Evolutionary conservation across 92 coral and sea anemone species (phyloP), one percentile per base, ranked within the genome.

Genomic region (Chrysogorgia sp.): DNA sequence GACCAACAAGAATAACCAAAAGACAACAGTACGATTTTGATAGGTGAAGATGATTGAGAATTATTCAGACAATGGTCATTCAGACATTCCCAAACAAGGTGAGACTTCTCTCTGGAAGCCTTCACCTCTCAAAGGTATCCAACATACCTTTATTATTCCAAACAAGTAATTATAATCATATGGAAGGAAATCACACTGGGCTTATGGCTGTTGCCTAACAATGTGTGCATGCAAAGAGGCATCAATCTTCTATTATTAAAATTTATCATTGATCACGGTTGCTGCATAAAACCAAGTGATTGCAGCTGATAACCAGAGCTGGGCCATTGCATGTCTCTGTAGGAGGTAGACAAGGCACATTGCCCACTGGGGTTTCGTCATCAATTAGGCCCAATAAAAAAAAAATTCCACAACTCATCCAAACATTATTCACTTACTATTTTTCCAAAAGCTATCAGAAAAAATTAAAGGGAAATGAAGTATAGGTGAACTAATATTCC

Each of bases 281-380:
- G 52, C 65, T 31, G 65, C 79, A 53, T 72, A 72, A 59, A 45
- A 55, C 48, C 49, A 72, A 72, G 43, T 72, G 65, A 52, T 72
- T 56, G 28, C 79, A 72, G 47, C 79, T 53, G 79, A 72, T 72
- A 72, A 72, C 79, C 53, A 72, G 43, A 45, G 40, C 58, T 41
- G 58, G 75, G 28, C n/a, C 63, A 9, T 58, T 71, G 63, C 63
- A 50, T 33, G 32, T 34, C 79, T 35, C 79, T 26, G 65, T 65
- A 72, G 79, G 79, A 72, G 58, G 47, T 69, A 41, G 59, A 40
- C 29, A 40, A 20, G 47, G 37, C 28, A 23, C 32, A 72, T 49
- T 72, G 79, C 79, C 35, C 79, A 72, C 35, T 69, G 31, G 45
- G 28, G 65, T 34, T 34, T 12, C 15, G 2, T 22, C 65, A 69